Percentiles rank a stretch among this genome's conserved stretches.
Conservation (phyloP, 2,888 invertebrate species). For the Petrolisthes manimaculis region DNA sequence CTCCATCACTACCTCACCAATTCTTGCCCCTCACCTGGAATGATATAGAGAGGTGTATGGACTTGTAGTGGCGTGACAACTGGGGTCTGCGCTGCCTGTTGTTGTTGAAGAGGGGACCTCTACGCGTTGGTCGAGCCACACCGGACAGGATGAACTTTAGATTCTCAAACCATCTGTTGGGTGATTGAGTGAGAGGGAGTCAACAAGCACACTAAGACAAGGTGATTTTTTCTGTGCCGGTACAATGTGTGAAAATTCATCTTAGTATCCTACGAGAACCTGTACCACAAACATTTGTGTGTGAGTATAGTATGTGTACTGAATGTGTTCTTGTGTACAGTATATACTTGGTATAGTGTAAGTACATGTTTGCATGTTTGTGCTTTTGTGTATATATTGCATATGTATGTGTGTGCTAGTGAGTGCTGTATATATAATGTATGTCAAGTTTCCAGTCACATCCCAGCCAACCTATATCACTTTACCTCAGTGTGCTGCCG, state of each 20-base stretch:
- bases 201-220: not conserved
- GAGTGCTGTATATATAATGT: not conserved
- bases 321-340: not conserved
- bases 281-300: too few species aligned
- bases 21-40: constrained; percentile 73
- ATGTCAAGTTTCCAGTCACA: too few species aligned
- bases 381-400: not conserved
- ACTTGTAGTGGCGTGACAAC: constrained; percentile 91
- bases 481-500: constrained; percentile 86
- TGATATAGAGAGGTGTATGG: constrained; percentile 86
- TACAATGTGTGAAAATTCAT: too few species aligned
- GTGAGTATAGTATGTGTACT: too few species aligned
- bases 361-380: not conserved
- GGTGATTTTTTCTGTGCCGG: not conserved
- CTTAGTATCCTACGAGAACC: too few species aligned
- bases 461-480: not conserved
- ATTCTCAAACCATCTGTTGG: constrained; percentile 89
- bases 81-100: constrained; percentile 80
- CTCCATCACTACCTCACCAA: constrained; percentile 71
- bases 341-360: not conserved
- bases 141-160: constrained; percentile 89
- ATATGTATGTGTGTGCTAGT: too few species aligned
- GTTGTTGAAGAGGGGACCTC: constrained; percentile 90
- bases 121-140: constrained; percentile 92
- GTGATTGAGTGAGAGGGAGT: constrained; percentile 6